phyloP scores from a whole-genome alignment of 1,140 invertebrate genomes.

The Anastrepha ludens region DNA sequence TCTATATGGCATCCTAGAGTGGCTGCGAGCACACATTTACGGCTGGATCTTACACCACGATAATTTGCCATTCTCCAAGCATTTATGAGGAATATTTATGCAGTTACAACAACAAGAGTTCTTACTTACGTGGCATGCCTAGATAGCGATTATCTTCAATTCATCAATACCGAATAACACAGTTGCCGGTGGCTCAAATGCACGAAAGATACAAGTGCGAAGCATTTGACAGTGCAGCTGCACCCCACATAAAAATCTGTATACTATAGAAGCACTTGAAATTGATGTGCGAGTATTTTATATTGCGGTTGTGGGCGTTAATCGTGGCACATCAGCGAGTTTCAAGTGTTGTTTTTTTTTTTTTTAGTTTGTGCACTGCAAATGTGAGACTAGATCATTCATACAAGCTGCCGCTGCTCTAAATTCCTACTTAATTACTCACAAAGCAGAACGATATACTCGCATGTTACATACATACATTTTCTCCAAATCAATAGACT shows the following conservation, averaged over 20 bases:
- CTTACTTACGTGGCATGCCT: neutral
- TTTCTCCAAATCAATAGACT: neutral
- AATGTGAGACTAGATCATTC: neutral
- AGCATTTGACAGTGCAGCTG: neutral
- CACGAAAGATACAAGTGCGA: neutral
- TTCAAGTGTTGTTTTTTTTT: neutral
- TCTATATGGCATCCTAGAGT: too few species aligned
- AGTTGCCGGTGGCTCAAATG: neutral
- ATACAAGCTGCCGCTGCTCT: neutral
- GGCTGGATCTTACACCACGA: too few species aligned
- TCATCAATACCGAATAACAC: neutral
- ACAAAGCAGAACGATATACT: neutral
- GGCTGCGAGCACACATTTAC: too few species aligned
- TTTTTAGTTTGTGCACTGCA: neutral
- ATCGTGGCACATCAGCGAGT: neutral
- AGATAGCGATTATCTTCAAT: neutral
- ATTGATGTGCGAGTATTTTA: too few species aligned
- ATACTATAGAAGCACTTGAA: too few species aligned
- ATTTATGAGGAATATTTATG: too few species aligned
- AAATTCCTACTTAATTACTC: constrained; percentile 41
- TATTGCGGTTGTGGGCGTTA: constrained; percentile 7
- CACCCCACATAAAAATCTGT: neutral
- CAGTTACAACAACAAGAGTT: too few species aligned
- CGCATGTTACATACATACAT: neutral
- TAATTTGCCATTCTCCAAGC: too few species aligned